Percentiles rank a stretch among this genome's conserved stretches.
phyloP scores from a whole-genome alignment of 2,797 vertebrate genomes.

The Sebastes cheni region DNA sequence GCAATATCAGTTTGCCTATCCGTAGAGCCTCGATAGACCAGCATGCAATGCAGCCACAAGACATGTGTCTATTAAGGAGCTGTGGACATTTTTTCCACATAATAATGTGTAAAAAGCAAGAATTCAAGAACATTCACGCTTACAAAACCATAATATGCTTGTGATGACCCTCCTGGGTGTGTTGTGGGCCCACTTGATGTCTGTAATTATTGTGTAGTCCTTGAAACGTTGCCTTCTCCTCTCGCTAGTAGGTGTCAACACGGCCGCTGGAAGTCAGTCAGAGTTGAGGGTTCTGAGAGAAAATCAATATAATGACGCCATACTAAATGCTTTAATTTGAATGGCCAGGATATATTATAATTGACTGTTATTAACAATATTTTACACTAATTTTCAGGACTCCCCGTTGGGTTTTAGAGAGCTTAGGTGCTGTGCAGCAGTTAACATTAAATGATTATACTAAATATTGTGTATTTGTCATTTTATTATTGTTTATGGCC shows the following conservation, averaged over 20 bases:
- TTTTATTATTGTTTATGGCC: no score
- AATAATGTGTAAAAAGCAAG: not conserved
- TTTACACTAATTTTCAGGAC: no score
- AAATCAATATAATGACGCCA: not conserved
- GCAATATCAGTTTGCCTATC: not conserved
- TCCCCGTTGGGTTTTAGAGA: no score
- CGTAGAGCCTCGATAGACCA: not conserved
- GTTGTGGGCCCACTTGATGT: not conserved
- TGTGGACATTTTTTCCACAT: no score
- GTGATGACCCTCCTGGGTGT: not conserved
- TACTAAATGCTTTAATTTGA: no score
- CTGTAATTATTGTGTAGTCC: not conserved
- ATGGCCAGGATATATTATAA: no score
- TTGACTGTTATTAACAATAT: no score
- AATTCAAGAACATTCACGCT: not conserved
- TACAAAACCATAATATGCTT: not conserved
- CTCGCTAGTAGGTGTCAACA: not conserved
- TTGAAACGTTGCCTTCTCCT: not conserved
- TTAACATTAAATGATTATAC: no score
- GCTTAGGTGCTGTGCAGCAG: no score
- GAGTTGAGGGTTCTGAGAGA: not conserved
- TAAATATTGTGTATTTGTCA: no score
- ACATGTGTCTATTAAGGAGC: not conserved
- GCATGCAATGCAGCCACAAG: not conserved
- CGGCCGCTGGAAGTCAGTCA: not conserved